Base-by-base conservation (phyloP, 23 tunicate genomes). In the Ciona savignyi region DNA sequence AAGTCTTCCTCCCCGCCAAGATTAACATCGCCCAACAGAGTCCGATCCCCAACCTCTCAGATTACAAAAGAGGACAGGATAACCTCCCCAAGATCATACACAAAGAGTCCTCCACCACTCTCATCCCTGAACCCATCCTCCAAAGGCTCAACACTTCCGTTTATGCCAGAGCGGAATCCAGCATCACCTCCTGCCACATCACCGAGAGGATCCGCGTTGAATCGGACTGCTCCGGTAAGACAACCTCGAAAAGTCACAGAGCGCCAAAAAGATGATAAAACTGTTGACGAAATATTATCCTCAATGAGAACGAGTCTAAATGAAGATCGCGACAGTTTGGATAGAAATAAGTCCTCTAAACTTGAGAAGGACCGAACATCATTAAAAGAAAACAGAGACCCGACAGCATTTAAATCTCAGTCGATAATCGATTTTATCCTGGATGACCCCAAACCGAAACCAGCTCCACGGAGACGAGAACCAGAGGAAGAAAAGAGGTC, bases 381-480 rank as follows among this genome's bases (percentile, higher is more conserved):
- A 6, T n/a, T n/a, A n/a, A n/a, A n/a, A n/a, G n/a, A n/a, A n/a
- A n/a, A n/a, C n/a, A n/a, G n/a, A n/a, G n/a, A n/a, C n/a, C n/a
- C n/a, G n/a, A 15, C 11, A 42, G 9, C 56, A 6, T 42, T 42
- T 15, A 42, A 42, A 42, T 78, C 90, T 27, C 75, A 85, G 1
- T 85, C 90, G 3, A 56, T 71, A 1, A 72, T 78, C 20, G 90
- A 85, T 42, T 69, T 78, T 29, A 24, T 85, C 25, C 32, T 78
- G 35, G 79, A 71, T 31, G 66, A 35, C 60, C 20, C 65, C 1
- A 69, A 79, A 86, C 93, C 93, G 34, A 74, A 31, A 27, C 77
- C 93, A 23, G 76, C 62, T 35, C 93, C 86, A 60, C 80, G 93
- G 74, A 80, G 75, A 23, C 31, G 60, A 42, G 69, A 63, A 1